Percentiles rank a stretch among this genome's conserved stretches.
These are phyloP conservation scores for Dasyurus viverrinus DNA, from an alignment of 2,113 vertebrate species.

Conservation along the genomic window DNA sequence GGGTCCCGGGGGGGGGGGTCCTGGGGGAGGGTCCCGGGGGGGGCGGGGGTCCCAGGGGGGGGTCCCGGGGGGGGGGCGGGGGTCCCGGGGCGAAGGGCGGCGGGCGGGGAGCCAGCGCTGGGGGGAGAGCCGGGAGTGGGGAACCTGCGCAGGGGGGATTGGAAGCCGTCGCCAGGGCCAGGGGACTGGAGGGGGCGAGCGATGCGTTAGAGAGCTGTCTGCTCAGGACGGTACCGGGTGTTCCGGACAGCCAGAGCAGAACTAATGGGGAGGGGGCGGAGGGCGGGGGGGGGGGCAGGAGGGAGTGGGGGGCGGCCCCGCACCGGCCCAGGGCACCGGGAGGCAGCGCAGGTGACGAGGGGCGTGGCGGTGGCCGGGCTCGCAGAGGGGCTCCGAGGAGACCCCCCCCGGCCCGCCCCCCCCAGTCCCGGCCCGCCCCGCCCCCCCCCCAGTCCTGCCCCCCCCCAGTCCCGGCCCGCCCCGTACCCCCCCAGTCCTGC, in stretches of 20 bases:
- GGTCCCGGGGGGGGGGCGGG: too few relatives aligned
- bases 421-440: slow-evolving; percentile 31
- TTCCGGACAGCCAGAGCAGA: not conserved
- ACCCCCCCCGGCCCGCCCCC: not conserved
- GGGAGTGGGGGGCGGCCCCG: slow-evolving; percentile 30
- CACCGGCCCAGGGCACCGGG: slow-evolving; percentile 55
- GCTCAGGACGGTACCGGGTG: slow-evolving; percentile 8
- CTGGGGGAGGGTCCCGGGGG: too few relatives aligned
- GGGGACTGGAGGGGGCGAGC: not conserved
- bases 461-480: slow-evolving; percentile 30
- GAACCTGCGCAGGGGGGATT: not conserved
- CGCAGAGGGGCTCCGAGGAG: not conserved
- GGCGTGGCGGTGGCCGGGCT: not conserved
- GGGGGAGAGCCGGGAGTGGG: too few relatives aligned
- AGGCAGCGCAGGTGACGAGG: slow-evolving; percentile 39
- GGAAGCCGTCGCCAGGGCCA: too few relatives aligned
- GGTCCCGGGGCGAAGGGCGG: not conserved
- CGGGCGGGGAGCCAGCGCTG: not conserved
- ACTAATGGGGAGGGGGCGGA: not conserved
- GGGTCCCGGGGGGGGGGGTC: too few relatives aligned
- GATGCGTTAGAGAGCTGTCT: not conserved
- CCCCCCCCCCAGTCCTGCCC: not conserved
- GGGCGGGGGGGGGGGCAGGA: rapidly evolving
- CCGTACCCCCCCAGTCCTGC: not conserved
- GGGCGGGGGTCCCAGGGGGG: too few relatives aligned